Evolutionary conservation across 2,113 vertebrate genomes (phyloP).

Genomic region (Brachypteracias leptosomus): DNA sequence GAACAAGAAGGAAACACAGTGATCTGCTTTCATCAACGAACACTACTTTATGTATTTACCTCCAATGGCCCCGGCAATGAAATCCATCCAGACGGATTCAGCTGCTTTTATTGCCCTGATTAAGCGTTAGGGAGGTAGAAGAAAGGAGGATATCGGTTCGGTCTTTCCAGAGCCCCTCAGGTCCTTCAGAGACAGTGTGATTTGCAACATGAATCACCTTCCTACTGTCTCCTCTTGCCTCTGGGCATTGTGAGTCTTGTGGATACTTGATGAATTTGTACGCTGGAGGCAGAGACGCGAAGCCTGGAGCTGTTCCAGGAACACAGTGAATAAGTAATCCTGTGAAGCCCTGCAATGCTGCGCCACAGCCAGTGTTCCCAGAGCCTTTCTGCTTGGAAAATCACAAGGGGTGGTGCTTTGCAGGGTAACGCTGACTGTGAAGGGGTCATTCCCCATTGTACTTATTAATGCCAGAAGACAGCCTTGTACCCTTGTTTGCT

Average conservation of each 20-base stretch:
- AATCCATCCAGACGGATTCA: constrained; percentile 78
- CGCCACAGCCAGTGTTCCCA: not conserved
- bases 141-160: not conserved
- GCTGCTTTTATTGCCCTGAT: not conserved
- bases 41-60: constrained; percentile 73
- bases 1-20: not conserved
- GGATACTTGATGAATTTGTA: not conserved
- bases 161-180: not conserved
- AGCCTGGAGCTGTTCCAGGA: not conserved
- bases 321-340: constrained; percentile 55
- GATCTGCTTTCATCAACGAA: not conserved
- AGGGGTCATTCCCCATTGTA: not conserved
- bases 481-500: not conserved
- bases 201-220: not conserved
- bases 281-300: not conserved
- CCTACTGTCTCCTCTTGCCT: not conserved
- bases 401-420: not conserved
- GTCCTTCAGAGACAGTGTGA: not conserved
- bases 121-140: not conserved
- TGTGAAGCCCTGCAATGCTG: not conserved
- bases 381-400: not conserved
- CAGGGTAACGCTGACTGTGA: not conserved
- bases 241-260: not conserved
- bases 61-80: constrained; percentile 93
- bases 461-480: not conserved